Conservation (phyloP, 1,140 invertebrate species). For the Calliphora vicina region DNA sequence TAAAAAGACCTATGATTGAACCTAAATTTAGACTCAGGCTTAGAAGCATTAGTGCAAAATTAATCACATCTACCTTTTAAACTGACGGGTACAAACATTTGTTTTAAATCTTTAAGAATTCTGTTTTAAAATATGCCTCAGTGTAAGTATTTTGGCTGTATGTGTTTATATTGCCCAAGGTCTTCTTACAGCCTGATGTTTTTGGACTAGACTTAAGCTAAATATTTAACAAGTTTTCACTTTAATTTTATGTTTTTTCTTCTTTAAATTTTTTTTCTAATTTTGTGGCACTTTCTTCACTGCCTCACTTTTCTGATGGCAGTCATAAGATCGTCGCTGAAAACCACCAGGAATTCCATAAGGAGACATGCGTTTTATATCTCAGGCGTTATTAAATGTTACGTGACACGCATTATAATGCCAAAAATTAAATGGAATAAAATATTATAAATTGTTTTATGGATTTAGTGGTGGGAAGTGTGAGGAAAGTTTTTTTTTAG, state of each 20-base stretch:
- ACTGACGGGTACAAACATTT: no score
- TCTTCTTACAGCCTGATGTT: background rate
- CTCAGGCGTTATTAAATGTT: background rate
- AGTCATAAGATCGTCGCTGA: no score
- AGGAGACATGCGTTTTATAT: background rate
- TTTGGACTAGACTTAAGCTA: background rate
- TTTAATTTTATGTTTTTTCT: background rate
- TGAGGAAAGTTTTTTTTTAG: no score
- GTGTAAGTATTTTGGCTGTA: background rate
- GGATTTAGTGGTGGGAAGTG: background rate
- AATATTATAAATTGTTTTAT: constrained; percentile 6
- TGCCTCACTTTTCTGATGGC: no score
- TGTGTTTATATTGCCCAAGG: background rate
- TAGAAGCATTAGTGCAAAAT: no score
- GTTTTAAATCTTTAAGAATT: background rate
- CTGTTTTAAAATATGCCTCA: no score
- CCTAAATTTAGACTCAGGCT: no score
- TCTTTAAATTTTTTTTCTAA: no score
- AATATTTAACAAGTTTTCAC: background rate
- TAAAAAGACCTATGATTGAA: no score
- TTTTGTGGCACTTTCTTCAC: no score
- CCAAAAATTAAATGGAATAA: background rate
- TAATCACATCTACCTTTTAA: no score
- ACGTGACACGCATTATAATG: background rate
- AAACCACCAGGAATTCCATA: background rate